phyloP scores from a whole-genome alignment of 2,113 vertebrate species.

The Myotis lucifugus region DNA sequence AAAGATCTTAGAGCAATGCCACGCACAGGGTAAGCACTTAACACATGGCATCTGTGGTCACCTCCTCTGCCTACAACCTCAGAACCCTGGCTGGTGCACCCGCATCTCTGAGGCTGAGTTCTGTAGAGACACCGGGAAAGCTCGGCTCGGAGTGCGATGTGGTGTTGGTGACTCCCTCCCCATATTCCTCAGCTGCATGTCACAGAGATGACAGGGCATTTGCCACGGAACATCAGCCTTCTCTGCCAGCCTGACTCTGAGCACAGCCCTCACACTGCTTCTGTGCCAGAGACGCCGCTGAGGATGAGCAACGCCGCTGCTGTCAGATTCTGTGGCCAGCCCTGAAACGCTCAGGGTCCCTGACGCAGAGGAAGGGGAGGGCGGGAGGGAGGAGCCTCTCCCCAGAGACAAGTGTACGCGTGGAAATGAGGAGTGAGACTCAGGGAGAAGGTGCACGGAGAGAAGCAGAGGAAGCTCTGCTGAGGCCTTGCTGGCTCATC shows the following conservation, averaged over 20 bases:
- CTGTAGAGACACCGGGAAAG: neutral
- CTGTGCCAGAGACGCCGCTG: neutral
- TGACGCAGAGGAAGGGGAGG: no score
- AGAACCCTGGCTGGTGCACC: fast-evolving
- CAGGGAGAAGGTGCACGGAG: neutral
- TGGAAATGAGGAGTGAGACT: neutral
- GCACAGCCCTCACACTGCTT: neutral
- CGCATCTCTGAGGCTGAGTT: neutral
- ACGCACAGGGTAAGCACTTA: neutral
- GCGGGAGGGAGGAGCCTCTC: neutral
- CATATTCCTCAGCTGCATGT: neutral
- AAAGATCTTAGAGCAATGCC: neutral
- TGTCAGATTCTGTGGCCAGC: neutral
- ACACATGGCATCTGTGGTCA: neutral
- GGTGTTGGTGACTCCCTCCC: neutral
- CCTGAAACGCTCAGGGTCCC: neutral
- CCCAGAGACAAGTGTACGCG: neutral
- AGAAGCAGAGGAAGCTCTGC: fast-evolving
- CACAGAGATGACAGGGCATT: neutral
- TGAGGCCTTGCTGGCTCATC: neutral
- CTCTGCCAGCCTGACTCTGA: neutral
- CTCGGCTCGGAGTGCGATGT: neutral
- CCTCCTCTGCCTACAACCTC: neutral
- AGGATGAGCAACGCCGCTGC: neutral
- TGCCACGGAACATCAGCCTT: neutral